Conservation (phyloP, 2,797 vertebrate species). For the Ambastaia sidthimunki region DNA sequence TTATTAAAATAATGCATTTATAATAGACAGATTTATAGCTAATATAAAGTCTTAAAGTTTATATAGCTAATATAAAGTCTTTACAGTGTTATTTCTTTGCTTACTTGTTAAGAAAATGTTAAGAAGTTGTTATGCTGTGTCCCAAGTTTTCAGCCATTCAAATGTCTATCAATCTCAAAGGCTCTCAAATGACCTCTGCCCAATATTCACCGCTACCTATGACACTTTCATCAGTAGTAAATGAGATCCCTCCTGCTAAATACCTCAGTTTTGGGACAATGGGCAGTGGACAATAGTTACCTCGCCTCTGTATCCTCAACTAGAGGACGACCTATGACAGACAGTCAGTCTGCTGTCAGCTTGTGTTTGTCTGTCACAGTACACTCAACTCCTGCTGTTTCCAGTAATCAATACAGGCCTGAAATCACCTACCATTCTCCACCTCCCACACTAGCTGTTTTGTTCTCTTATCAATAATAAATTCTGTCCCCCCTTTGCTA, state of each 20-base stretch:
- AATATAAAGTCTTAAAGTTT: too few relatives aligned
- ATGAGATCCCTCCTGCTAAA: conserved; percentile 10
- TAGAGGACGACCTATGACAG: conserved; percentile 45
- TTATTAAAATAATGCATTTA: background rate
- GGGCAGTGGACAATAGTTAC: conserved; percentile 2
- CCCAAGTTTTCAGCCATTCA: conserved; percentile 5
- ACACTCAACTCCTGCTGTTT: conserved; percentile 95
- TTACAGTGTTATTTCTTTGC: background rate
- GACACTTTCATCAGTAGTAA: conserved; percentile 11
- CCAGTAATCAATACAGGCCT: conserved; percentile 97
- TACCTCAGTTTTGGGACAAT: conserved; percentile 5
- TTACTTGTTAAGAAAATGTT: too few relatives aligned
- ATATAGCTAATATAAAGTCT: background rate
- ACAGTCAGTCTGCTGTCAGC: conserved; percentile 63
- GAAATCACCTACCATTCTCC: conserved; percentile 94
- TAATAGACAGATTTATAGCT: background rate
- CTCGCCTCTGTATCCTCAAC: conserved; percentile 1
- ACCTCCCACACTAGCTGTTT: conserved; percentile 93
- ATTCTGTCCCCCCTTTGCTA: conserved; percentile 67
- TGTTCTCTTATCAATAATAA: conserved; percentile 98
- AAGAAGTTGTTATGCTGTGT: background rate
- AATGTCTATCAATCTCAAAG: conserved; percentile 1
- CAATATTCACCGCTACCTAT: conserved; percentile 15
- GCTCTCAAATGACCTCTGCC: conserved; percentile 33
- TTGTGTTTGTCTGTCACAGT: conserved; percentile 79